Conservation (phyloP, 2,113 vertebrate genomes). For the Pogona vitticeps region DNA sequence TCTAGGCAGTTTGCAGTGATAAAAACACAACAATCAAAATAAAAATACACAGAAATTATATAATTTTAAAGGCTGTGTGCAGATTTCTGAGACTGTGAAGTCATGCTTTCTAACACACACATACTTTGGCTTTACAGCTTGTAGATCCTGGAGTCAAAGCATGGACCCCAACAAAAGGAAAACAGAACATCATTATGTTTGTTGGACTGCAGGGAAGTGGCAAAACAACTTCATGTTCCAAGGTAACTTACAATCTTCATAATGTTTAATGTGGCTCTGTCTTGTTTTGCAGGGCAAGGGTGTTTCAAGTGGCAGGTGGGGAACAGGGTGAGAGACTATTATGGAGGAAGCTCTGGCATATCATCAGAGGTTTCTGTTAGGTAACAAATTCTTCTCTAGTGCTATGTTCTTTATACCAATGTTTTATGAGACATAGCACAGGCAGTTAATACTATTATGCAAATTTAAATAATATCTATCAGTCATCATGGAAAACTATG, state of each 20-base stretch:
- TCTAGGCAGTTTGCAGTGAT: too few relatives aligned
- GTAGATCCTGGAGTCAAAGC: slow-evolving; percentile 99
- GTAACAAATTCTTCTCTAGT: too few relatives aligned
- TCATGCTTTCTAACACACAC: neutral
- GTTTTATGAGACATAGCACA: too few relatives aligned
- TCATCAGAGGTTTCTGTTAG: too few relatives aligned
- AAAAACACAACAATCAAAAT: too few relatives aligned
- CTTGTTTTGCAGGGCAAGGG: neutral
- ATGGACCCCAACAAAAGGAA: slow-evolving; percentile 98
- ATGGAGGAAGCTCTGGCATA: too few relatives aligned
- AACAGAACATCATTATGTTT: slow-evolving; percentile 99
- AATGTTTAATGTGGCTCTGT: neutral
- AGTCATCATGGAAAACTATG: too few relatives aligned
- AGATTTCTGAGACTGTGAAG: neutral
- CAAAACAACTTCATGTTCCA: slow-evolving; percentile 98
- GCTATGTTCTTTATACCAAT: too few relatives aligned
- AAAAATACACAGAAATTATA: neutral
- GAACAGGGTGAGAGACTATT: too few relatives aligned
- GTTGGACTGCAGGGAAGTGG: slow-evolving; percentile 98
- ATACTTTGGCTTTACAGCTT: slow-evolving; percentile 77
- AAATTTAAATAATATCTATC: too few relatives aligned
- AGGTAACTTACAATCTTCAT: slow-evolving; percentile 77
- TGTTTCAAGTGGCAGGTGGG: neutral
- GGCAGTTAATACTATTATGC: too few relatives aligned
- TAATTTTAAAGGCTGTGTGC: neutral